A percentile compares a stretch with the other conserved stretches of the same genome.
These are phyloP conservation scores for Ylistrum balloti DNA, from an alignment of 1,140 invertebrate species.

Conservation along the genomic window DNA sequence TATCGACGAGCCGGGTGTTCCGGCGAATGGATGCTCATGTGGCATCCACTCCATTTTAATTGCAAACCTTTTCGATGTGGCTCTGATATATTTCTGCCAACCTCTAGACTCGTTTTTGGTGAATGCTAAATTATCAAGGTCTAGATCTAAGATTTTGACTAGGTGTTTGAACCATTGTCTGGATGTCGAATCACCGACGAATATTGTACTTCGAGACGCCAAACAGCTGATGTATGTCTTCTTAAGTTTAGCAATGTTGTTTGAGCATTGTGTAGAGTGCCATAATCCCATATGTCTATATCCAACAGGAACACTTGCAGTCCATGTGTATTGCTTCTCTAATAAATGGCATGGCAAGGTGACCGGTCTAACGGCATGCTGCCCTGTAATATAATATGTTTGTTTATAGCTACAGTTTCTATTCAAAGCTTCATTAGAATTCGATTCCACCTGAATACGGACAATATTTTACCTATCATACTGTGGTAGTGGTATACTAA, in stretches of 20 bases:
- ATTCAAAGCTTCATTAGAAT: too few species aligned
- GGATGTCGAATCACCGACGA: background rate
- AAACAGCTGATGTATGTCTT: background rate
- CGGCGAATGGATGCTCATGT: background rate
- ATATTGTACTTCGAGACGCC: background rate
- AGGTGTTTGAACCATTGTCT: constrained; percentile 15
- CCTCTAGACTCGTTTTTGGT: background rate
- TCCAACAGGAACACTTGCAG: background rate
- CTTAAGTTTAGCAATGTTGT: background rate
- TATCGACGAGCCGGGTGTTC: background rate
- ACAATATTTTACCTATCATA: too few species aligned
- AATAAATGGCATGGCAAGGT: background rate
- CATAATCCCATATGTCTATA: background rate
- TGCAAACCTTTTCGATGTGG: background rate
- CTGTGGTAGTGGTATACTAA: too few species aligned
- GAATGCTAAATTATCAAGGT: background rate
- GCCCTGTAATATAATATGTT: background rate
- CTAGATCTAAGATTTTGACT: background rate
- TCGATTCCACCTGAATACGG: too few species aligned
- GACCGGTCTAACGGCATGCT: background rate
- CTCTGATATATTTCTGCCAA: background rate
- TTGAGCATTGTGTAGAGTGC: background rate
- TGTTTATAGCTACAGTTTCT: too few species aligned
- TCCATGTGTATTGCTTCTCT: background rate
- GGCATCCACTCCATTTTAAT: constrained; percentile 16